Percentiles rank a stretch among this genome's conserved stretches.
Conservation (phyloP, 2,888 invertebrate genomes). For the Eledona agricola region DNA sequence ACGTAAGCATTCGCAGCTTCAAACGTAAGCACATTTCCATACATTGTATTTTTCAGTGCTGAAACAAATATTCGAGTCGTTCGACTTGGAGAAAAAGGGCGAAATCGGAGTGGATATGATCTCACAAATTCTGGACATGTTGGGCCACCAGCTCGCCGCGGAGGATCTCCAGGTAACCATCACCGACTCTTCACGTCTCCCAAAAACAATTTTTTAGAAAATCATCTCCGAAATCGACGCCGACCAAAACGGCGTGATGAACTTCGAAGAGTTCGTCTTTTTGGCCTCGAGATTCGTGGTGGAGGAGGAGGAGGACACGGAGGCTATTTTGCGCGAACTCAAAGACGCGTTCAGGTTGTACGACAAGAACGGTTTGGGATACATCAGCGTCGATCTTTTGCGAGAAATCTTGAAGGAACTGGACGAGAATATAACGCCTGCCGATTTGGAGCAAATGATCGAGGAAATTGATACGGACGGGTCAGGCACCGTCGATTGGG, state of each 20-base stretch:
- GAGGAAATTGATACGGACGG: conserved; percentile 95
- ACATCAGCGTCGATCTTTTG: conserved; percentile 85
- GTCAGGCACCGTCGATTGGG: conserved; percentile 97
- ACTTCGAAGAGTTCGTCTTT: conserved; percentile 88
- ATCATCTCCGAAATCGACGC: conserved; percentile 89
- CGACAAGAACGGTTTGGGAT: conserved; percentile 94
- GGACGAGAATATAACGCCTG: conserved; percentile 87
- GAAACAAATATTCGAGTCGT: conserved; percentile 90
- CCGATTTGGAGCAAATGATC: conserved; percentile 93
- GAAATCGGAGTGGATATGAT: conserved; percentile 84
- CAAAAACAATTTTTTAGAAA: conserved; percentile 61
- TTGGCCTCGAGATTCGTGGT: conserved; percentile 87
- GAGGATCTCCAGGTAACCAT: conserved; percentile 74
- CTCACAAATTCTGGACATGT: conserved; percentile 86
- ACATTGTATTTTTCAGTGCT: conserved; percentile 69
- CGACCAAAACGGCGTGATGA: conserved; percentile 85
- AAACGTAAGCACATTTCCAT: conserved; percentile 6
- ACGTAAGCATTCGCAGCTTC: conserved; percentile 52
- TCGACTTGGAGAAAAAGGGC: conserved; percentile 88
- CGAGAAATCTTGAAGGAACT: conserved; percentile 91
- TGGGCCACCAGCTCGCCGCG: conserved; percentile 86
- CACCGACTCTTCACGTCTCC: conserved; percentile 1
- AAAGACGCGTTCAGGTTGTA: conserved; percentile 96
- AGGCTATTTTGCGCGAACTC: conserved; percentile 87
- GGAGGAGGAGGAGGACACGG: conserved; percentile 88